phyloP scores from a whole-genome alignment of 35 echinoderm and acorn worm genomes.

The Apostichopus californicus region DNA sequence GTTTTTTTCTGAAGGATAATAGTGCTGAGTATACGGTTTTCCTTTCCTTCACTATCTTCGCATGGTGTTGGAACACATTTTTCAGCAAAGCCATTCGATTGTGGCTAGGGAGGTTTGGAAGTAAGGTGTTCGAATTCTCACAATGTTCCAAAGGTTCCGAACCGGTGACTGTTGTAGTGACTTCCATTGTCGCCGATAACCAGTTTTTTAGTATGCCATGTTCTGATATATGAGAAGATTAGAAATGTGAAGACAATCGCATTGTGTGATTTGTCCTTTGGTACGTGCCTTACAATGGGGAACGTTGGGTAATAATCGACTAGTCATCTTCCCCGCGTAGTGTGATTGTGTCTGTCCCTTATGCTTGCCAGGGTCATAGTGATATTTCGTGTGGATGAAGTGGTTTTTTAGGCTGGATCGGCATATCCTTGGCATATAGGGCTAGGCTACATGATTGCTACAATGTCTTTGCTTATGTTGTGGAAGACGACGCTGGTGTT shows the following conservation, averaged over 20 bases:
- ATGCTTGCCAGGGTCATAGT: slow-evolving; percentile 10
- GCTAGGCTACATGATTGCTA: slow-evolving; percentile 8
- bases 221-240: no score
- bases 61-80: background rate
- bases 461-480: slow-evolving; percentile 3
- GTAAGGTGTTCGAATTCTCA: slow-evolving; percentile 57
- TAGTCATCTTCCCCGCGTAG: slow-evolving; percentile 21
- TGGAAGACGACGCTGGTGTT: slow-evolving; percentile 40
- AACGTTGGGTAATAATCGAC: slow-evolving; percentile 63
- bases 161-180: slow-evolving; percentile 31
- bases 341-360: background rate
- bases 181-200: slow-evolving; percentile 25
- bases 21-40: slow-evolving; percentile 52
- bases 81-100: slow-evolving; percentile 37
- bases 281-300: slow-evolving; percentile 30
- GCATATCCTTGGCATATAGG: slow-evolving; percentile 10
- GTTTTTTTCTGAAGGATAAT: slow-evolving; percentile 47
- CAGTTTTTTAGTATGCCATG: no score
- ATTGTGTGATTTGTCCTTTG: background rate
- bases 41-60: slow-evolving; percentile 21
- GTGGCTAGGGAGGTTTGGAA: slow-evolving; percentile 5
- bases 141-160: slow-evolving; percentile 38
- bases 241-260: background rate
- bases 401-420: slow-evolving; percentile 35
- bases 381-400: slow-evolving; percentile 6